Percentiles rank a stretch among this genome's conserved stretches.
phyloP scores from a whole-genome alignment of 2,113 vertebrate species.

The Phainopepla nitens region DNA sequence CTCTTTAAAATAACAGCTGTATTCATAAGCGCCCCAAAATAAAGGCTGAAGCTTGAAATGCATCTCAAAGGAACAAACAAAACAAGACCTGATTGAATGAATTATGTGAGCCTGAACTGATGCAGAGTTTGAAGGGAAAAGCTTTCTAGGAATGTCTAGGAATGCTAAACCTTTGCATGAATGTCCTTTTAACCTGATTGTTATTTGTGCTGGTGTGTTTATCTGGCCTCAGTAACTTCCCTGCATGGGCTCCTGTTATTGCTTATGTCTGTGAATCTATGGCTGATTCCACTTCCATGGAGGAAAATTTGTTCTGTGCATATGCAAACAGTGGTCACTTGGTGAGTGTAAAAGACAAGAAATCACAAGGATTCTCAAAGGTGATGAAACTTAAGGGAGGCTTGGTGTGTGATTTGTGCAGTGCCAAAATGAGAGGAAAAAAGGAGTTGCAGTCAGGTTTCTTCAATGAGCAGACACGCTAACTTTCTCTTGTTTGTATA shows the following conservation, averaged over 20 bases:
- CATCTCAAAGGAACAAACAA: not conserved
- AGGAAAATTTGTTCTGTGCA: not conserved
- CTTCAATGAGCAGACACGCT: not conserved
- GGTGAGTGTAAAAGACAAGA: not conserved
- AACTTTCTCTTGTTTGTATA: slow-evolving; percentile 1
- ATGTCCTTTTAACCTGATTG: not conserved
- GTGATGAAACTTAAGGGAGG: not conserved
- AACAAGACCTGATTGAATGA: not conserved
- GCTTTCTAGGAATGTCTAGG: not conserved
- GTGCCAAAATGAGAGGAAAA: not conserved
- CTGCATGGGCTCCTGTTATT: not conserved
- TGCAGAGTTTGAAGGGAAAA: not conserved
- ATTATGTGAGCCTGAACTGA: not conserved
- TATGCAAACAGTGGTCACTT: not conserved
- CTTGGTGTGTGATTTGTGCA: not conserved
- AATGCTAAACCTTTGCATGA: not conserved
- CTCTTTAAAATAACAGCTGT: not conserved
- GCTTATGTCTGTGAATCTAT: not conserved
- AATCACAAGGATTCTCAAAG: not conserved
- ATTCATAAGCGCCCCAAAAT: not conserved
- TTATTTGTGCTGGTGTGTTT: not conserved
- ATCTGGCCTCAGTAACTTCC: not conserved
- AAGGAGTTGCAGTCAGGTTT: not conserved
- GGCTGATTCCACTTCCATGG: not conserved
- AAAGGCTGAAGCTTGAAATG: not conserved